A percentile compares a stretch with the other conserved stretches of the same genome.
Evolutionary conservation across 1,140 invertebrate species (phyloP).

Genomic region (Phenacoccus solenopsis): DNA sequence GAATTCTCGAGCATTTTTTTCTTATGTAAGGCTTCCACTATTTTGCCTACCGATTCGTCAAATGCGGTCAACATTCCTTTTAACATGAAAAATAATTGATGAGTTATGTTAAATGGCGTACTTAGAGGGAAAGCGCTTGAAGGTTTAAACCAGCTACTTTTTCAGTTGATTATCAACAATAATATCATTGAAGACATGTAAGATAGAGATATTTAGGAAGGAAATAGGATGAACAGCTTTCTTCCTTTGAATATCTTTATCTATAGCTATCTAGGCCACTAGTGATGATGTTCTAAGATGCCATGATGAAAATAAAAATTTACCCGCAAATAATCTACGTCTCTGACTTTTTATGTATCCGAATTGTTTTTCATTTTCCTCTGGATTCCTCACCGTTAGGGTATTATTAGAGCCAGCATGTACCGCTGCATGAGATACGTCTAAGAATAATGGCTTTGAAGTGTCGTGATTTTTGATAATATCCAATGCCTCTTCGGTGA

Average conservation of each 20-base stretch:
- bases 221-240: too few relatives aligned
- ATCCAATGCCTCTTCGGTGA: slow-evolving; percentile 45
- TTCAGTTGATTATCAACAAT: too few relatives aligned
- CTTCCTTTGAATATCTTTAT: too few relatives aligned
- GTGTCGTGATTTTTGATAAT: slow-evolving; percentile 44
- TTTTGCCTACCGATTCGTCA: slow-evolving; percentile 52
- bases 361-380: slow-evolving; percentile 49
- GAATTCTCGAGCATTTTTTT: slow-evolving; percentile 44
- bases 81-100: slow-evolving; percentile 38
- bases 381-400: slow-evolving; percentile 61
- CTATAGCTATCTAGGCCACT: too few relatives aligned
- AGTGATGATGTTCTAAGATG: neutral
- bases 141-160: too few relatives aligned
- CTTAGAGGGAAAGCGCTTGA: too few relatives aligned
- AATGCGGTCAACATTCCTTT: slow-evolving; percentile 54
- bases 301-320: neutral
- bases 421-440: slow-evolving; percentile 51
- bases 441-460: slow-evolving; percentile 46
- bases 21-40: slow-evolving; percentile 44
- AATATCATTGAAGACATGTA: too few relatives aligned
- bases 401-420: slow-evolving; percentile 45
- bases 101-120: slow-evolving; percentile 58
- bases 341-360: slow-evolving; percentile 48
- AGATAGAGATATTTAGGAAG: too few relatives aligned
- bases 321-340: slow-evolving; percentile 51